Evolutionary conservation across 2,113 vertebrate species (phyloP), one percentile per base, ranked within the genome.

Genomic region (Clarias magur): DNA sequence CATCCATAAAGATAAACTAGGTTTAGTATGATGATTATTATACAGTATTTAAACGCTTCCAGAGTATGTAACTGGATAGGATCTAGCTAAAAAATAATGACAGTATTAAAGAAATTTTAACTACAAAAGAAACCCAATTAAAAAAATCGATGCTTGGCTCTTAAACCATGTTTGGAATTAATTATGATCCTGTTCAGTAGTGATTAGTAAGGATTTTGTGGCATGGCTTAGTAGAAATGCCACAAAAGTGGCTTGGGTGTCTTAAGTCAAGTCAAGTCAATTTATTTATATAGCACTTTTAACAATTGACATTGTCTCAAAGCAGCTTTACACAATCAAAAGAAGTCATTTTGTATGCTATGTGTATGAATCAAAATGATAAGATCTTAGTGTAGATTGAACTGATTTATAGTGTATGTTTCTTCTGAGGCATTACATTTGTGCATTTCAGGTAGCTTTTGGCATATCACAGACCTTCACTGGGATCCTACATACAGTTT

Each of bases 391-490:
- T 80, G 34, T 23, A 59, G 56, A 34, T 27, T 80, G 27, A 34
- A 30, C 19, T 57, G 16, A 34, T 59, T 17, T 30, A 8, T 1
- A 17, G 8, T 56, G 7, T 19, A 0, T 19, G 2, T 57, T 79
- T 63, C 5, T 16, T n/a, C 2, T 53, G 25, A 48, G 75, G 19
- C 25, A 10, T n/a, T 78, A 42, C 67, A 42, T 79, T 16, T 72
- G 19, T 73, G 34, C 30, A 17, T 72, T 82, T n/a, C 90, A 97
- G 97, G 97, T 15, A 92, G 88, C 60, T 99, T 99, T 88, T 98
- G 97, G 98, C 97, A 98, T 90, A 90, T 99, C 89, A 96, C 97
- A 48, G 97, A 99, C 91, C 92, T 97, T 80, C 98, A 99, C 85
- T 96, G 95, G 92, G 98, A 99, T 63, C 95, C 95, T 0, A 93